phyloP scores from a whole-genome alignment of 2,797 vertebrate genomes.

The Rallus crepitans region DNA sequence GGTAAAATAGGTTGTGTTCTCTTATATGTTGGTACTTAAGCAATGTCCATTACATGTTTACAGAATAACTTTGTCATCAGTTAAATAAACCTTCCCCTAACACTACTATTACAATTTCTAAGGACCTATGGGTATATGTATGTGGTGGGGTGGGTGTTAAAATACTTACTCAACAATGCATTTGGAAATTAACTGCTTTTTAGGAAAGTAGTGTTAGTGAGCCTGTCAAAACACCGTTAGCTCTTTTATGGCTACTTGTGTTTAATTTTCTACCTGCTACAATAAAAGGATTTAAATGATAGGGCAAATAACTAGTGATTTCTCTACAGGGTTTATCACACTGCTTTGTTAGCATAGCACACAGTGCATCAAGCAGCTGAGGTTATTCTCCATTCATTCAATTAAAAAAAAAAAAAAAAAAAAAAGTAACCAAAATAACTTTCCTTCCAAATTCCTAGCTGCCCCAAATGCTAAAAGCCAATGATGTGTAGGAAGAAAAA shows the following conservation, averaged over 20 bases:
- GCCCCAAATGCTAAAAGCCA: constrained; percentile 84
- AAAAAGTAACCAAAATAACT: constrained; percentile 52
- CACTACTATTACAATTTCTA: neutral
- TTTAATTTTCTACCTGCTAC: constrained; percentile 46
- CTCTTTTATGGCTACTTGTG: constrained; percentile 4
- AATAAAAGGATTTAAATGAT: constrained; percentile 22
- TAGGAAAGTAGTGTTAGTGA: neutral
- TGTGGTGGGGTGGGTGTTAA: neutral
- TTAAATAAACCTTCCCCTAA: constrained; percentile 12
- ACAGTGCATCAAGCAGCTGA: constrained; percentile 51
- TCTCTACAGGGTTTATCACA: constrained; percentile 62
- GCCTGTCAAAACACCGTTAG: neutral
- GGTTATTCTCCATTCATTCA: constrained; percentile 41
- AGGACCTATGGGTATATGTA: neutral
- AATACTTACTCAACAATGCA: constrained; percentile 34
- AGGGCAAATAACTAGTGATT: constrained; percentile 42
- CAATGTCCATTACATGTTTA: neutral
- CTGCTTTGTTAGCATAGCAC: constrained; percentile 53
- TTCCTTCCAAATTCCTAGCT: constrained; percentile 78
- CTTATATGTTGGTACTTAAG: neutral
- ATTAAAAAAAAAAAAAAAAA: constrained; percentile 40
- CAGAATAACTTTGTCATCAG: neutral
- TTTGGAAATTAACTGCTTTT: constrained; percentile 53
- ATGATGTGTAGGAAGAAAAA: constrained; percentile 80
- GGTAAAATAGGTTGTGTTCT: neutral